phyloP scores from a whole-genome alignment of 2,797 vertebrate genomes.

The Oophaga sylvatica region DNA sequence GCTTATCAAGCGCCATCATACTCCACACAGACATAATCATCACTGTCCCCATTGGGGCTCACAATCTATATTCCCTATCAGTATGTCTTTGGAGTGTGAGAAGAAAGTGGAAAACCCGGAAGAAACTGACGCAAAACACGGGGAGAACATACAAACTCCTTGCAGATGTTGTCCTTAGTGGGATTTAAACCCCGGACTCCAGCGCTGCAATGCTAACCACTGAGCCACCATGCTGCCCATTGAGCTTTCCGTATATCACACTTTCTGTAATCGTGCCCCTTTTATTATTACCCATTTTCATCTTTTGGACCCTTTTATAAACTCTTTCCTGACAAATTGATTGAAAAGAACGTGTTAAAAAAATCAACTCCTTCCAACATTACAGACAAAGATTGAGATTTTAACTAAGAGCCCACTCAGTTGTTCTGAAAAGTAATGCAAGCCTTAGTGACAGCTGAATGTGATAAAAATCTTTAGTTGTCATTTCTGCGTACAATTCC shows the following conservation, averaged over 20 bases:
- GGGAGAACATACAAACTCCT: too few species aligned
- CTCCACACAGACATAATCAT: too few species aligned
- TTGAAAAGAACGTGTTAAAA: not conserved
- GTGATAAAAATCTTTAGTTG: conserved; percentile 10
- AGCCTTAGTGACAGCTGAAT: conserved; percentile 7
- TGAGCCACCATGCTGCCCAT: too few species aligned
- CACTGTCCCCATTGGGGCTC: too few species aligned
- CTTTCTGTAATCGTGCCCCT: not conserved
- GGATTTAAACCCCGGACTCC: too few species aligned
- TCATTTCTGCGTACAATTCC: conserved; percentile 34
- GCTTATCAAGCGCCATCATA: too few species aligned
- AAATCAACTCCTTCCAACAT: not conserved
- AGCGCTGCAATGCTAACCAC: too few species aligned
- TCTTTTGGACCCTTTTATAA: not conserved
- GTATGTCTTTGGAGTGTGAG: too few species aligned
- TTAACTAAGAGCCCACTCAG: not conserved
- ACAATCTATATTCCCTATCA: too few species aligned
- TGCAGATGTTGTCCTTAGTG: too few species aligned
- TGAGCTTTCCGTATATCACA: not conserved
- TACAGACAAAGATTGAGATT: not conserved
- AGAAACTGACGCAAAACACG: too few species aligned
- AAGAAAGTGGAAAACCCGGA: too few species aligned
- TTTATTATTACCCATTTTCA: not conserved
- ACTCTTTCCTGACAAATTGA: not conserved
- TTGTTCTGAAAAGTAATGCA: not conserved